phyloP scores from a whole-genome alignment of 2,113 vertebrate genomes.

The Xyliphius kryptos region DNA sequence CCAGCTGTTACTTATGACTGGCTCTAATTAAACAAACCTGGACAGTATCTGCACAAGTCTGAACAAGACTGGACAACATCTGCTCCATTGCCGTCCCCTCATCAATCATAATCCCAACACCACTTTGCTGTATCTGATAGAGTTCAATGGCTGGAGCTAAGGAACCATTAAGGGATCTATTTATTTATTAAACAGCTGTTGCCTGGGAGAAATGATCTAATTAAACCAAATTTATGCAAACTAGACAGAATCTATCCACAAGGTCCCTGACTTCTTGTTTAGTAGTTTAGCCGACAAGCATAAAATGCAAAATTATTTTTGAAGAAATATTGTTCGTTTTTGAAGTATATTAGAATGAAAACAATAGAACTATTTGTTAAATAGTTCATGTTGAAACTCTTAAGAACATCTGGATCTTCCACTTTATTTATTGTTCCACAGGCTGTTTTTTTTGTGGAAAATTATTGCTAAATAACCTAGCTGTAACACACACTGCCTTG shows the following conservation, averaged over 20 bases:
- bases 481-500: background rate
- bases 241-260: constrained; percentile 20
- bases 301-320: background rate
- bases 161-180: constrained; percentile 10
- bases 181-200: constrained; percentile 21
- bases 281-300: background rate
- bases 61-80: constrained; percentile 10
- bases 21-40: constrained; percentile 26
- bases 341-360: background rate
- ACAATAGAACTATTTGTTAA: background rate
- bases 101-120: constrained; percentile 16
- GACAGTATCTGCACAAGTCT: constrained; percentile 23
- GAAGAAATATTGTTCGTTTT: background rate
- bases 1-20: constrained; percentile 18
- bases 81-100: background rate
- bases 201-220: constrained; percentile 10
- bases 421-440: too few relatives aligned
- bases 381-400: background rate
- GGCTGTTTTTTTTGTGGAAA: background rate
- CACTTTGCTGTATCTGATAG: background rate
- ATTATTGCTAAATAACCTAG: background rate
- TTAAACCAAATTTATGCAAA: constrained; percentile 15
- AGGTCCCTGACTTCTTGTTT: constrained; percentile 11
- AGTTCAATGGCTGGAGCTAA: background rate
- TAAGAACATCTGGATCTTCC: background rate